phyloP scores from a whole-genome alignment of 1,140 invertebrate genomes.

The Papilio aristodemus region DNA sequence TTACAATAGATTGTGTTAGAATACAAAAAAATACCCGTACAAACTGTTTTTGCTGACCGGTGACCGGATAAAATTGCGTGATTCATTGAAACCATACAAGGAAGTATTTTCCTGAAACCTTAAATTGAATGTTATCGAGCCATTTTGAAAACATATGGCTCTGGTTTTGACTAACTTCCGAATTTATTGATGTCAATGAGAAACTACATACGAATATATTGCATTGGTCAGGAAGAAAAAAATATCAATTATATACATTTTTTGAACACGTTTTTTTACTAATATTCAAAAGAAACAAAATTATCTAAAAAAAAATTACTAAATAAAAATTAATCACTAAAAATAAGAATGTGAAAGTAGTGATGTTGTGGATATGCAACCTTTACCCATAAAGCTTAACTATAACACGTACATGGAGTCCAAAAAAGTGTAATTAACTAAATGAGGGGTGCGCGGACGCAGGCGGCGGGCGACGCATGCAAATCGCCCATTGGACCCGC shows the following conservation, averaged over 20 bases:
- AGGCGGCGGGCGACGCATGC: conserved; percentile 60
- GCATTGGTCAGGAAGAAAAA: too few relatives aligned
- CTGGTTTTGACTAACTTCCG: background rate
- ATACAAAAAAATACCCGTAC: conserved; percentile 2
- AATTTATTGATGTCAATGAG: conserved; percentile 26
- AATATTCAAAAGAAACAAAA: too few relatives aligned
- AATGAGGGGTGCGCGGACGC: conserved; percentile 55
- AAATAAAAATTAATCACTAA: too few relatives aligned
- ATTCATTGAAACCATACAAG: conserved; percentile 30
- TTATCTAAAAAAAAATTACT: too few relatives aligned
- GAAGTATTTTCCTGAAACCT: conserved; percentile 16
- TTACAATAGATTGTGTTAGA: background rate
- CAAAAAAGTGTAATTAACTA: conserved; percentile 49
- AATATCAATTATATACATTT: too few relatives aligned
- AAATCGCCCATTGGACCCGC: conserved; percentile 71
- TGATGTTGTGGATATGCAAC: too few relatives aligned
- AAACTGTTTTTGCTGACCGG: background rate
- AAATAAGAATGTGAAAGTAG: too few relatives aligned
- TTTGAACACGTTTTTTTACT: too few relatives aligned
- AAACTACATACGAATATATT: too few relatives aligned
- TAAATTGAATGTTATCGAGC: conserved; percentile 14
- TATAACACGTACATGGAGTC: conserved; percentile 33
- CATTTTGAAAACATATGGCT: background rate
- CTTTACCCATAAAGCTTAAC: too few relatives aligned
- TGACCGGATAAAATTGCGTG: conserved; percentile 17